Percentiles rank a stretch among this genome's conserved stretches.
Conservation (phyloP, 2,888 invertebrate genomes). For the Tuta absoluta region DNA sequence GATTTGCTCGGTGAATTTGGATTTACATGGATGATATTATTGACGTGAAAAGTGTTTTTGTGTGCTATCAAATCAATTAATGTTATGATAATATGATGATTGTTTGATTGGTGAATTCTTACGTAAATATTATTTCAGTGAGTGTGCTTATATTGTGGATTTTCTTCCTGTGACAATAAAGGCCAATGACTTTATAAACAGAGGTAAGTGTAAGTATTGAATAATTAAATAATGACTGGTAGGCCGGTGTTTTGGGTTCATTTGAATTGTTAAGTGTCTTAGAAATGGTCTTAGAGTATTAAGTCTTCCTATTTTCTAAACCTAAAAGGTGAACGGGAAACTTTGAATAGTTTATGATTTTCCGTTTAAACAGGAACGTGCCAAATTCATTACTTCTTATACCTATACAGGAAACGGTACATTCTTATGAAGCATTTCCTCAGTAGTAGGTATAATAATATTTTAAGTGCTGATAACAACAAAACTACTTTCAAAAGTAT, state of each 20-base stretch:
- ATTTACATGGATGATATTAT: slow-evolving; percentile 1
- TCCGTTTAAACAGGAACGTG: background rate
- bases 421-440: background rate
- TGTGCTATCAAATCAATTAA: background rate
- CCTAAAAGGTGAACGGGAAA: background rate
- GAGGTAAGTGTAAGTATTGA: slow-evolving; percentile 44
- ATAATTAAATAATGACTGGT: slow-evolving; percentile 24
- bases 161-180: slow-evolving; percentile 43
- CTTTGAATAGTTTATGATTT: background rate
- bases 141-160: slow-evolving; percentile 35
- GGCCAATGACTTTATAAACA: slow-evolving; percentile 44
- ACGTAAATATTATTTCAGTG: slow-evolving; percentile 26
- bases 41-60: background rate
- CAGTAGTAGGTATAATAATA: background rate
- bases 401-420: background rate
- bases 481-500: background rate
- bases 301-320: background rate
- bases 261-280: slow-evolving; percentile 3
- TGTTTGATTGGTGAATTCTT: slow-evolving; percentile 19
- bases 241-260: slow-evolving; percentile 44
- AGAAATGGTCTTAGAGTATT: too few species aligned
- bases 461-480: background rate
- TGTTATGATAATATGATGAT: slow-evolving; percentile 26
- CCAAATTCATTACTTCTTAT: slow-evolving; percentile 1
- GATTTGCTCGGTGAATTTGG: background rate